Percentiles rank a stretch among this genome's conserved stretches.
These are phyloP conservation scores for Scalopus aquaticus DNA, from an alignment of 2,113 vertebrate genomes.

Conservation along the genomic window DNA sequence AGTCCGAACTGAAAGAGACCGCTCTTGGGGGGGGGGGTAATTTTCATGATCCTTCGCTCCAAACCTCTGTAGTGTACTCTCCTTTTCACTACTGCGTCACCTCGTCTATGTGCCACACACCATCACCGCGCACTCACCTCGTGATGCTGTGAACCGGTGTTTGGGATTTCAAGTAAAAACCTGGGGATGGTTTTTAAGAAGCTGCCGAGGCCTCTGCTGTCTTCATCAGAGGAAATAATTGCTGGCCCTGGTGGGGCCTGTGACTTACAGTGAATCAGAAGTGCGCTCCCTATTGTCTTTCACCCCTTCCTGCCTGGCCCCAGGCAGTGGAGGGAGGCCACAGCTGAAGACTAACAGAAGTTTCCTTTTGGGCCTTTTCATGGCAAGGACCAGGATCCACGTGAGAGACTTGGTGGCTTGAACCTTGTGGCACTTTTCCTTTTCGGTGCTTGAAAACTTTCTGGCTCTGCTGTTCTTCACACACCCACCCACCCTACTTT, in stretches of 20 bases:
- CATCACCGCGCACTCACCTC: not conserved
- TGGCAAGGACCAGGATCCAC: not conserved
- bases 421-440: not conserved
- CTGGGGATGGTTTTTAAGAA: not conserved
- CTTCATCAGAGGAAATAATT: not conserved
- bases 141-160: not conserved
- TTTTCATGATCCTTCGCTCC: not conserved
- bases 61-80: not conserved
- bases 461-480: not conserved
- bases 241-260: not conserved
- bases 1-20: constrained; percentile 11
- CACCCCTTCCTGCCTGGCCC: not conserved
- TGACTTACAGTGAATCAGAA: not conserved
- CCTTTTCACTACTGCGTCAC: not conserved
- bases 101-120: not conserved
- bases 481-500: not conserved
- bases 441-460: not conserved
- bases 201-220: not conserved
- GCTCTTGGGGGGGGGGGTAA: not conserved
- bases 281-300: not conserved
- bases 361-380: not conserved
- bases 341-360: not conserved
- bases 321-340: not conserved
- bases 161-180: not conserved
- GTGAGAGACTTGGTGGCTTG: not conserved